These are phyloP conservation scores for Beroe forskalii DNA, from an alignment of 37 sponge, comb jelly and placozoan genomes.

Conservation along the genomic window DNA sequence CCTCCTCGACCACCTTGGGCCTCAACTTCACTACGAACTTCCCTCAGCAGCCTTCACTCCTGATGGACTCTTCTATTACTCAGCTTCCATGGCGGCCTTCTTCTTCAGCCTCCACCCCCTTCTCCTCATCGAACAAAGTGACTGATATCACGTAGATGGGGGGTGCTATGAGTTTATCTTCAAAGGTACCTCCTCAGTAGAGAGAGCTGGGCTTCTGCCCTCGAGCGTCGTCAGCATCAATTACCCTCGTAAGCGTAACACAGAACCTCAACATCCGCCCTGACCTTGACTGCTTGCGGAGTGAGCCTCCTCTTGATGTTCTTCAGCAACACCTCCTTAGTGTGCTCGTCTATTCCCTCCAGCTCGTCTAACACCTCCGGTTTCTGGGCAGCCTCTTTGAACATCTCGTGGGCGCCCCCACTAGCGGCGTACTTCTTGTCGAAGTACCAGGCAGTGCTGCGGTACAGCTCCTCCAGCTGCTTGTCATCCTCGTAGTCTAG, in stretches of 20 bases:
- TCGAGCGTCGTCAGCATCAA: conserved; percentile 98
- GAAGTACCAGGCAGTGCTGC: conserved; percentile 87
- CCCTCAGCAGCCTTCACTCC: conserved; percentile 86
- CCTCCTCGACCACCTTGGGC: conserved; percentile 97
- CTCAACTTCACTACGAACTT: conserved; percentile 81
- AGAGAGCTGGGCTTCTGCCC: conserved; percentile 73
- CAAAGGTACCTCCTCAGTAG: conserved; percentile 84
- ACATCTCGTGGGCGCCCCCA: conserved; percentile 84
- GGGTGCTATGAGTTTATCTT: conserved; percentile 97
- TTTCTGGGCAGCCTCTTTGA: conserved; percentile 86
- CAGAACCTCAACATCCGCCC: conserved; percentile 91
- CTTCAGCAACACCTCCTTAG: conserved; percentile 73
- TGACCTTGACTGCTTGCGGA: conserved; percentile 93
- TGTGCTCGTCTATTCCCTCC: conserved; percentile 65
- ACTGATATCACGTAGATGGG: conserved; percentile 95
- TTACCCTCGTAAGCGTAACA: conserved; percentile 97
- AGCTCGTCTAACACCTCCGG: conserved; percentile 65
- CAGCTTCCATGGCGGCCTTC: conserved; percentile 77
- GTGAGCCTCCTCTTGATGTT: conserved; percentile 89
- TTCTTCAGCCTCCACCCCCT: conserved; percentile 89
- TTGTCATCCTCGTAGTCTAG: conserved; percentile 83
- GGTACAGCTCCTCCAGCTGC: conserved; percentile 87
- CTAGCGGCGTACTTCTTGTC: conserved; percentile 79
- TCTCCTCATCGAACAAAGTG: conserved; percentile 83
- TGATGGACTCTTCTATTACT: conserved; percentile 87